Percentiles rank a stretch among this genome's conserved stretches.
Conservation (phyloP, 1,140 invertebrate species). For the Pissodes strobi region DNA sequence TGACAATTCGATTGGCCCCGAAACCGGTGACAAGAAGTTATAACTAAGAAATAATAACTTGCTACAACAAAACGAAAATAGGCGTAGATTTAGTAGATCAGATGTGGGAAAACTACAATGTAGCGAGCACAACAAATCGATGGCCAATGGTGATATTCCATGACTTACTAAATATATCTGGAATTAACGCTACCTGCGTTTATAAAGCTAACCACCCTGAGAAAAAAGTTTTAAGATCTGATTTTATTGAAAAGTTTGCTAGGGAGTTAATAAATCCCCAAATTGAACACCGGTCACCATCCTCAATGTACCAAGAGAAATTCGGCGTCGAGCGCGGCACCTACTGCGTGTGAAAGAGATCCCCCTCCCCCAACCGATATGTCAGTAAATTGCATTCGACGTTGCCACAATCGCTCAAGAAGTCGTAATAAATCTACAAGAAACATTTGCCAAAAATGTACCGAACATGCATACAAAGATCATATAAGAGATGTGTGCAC, state of each 20-base stretch:
- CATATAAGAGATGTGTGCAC: background rate
- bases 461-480: background rate
- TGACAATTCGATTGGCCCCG: too few relatives aligned
- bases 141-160: constrained; percentile 37
- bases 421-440: background rate
- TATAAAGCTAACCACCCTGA: constrained; percentile 8
- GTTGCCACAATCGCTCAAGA: background rate
- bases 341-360: background rate
- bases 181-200: constrained; percentile 29
- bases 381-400: too few relatives aligned
- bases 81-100: constrained; percentile 55
- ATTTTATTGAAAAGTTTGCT: background rate
- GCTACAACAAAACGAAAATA: too few relatives aligned
- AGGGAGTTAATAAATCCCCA: constrained; percentile 9
- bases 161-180: constrained; percentile 45
- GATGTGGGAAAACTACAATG: constrained; percentile 50
- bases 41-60: too few relatives aligned
- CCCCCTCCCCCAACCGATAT: background rate
- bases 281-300: constrained; percentile 6
- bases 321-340: background rate
- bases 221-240: background rate
- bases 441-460: background rate
- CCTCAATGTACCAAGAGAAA: background rate
- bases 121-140: constrained; percentile 40
- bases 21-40: too few relatives aligned